Base-by-base conservation (phyloP, 2,113 vertebrate genomes). In the Dicerorhinus sumatrensis region DNA sequence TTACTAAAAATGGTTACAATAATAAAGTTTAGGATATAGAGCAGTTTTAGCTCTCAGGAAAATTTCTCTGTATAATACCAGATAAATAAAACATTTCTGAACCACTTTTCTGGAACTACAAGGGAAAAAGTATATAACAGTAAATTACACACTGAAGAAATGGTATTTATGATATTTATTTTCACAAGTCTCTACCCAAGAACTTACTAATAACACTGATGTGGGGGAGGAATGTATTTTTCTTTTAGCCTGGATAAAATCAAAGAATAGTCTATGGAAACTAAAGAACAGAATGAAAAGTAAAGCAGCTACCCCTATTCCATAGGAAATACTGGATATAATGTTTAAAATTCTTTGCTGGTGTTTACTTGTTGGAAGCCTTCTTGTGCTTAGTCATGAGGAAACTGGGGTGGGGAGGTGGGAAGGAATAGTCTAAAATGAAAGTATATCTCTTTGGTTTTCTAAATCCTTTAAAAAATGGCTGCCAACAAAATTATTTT, bases 251-350 rank as follows among this genome's bases (percentile, higher is more conserved):
- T 96, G 62, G 39, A 94, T 58, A 77, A 96, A 96, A 88, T 73
- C 67, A 92, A 77, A 91, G 81, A 82, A 75, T 75, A 73, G 67
- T 72, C 88, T 69, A 82, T 0, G 92, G 77, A 97, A 97, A 89
- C 42, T 96, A 93, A 91, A 94, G 67, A 97, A n/a, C 3, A 96
- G 25, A 91, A 91, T n/a, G 63, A 85, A 95, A 87, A 95, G 82
- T 56, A 75, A 84, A 93, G 86, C 70, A 95, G 77, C 42, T 58
- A 36, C 3, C 29, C 12, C 81, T 83, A 58, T 36, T 56, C 48
- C 51, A 58, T 0, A 92, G 70, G 25, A 81, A 87, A 85, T 18
- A 97, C 0, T 91, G 27, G 16, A 27, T 48, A 51, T 75, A 31
- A 63, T 48, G 39, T 72, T 79, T 62, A 70, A 54, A 95, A 81